These are phyloP conservation scores for Fregetta grallaria DNA, from an alignment of 2,113 vertebrate species.

Conservation along the genomic window DNA sequence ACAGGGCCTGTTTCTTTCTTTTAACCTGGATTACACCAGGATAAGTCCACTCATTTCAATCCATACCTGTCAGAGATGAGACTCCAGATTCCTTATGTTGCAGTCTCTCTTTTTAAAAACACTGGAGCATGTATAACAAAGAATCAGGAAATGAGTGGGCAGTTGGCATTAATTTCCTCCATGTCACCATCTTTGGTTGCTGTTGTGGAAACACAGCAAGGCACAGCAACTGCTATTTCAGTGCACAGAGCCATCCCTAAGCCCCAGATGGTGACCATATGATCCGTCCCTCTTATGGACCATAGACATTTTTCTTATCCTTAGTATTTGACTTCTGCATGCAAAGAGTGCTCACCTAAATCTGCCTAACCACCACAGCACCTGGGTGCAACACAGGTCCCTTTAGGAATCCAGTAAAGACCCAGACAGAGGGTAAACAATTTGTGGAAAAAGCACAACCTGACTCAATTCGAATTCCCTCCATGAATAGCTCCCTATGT, in stretches of 20 bases:
- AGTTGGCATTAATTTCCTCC: conserved; percentile 45
- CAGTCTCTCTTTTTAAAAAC: neutral
- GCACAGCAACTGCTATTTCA: conserved; percentile 14
- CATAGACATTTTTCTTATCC: neutral
- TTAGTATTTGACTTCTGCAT: conserved; percentile 6
- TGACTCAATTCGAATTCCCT: conserved; percentile 46
- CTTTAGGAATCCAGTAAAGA: conserved; percentile 44
- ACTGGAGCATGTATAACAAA: neutral
- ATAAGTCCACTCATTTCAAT: neutral
- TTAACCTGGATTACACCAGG: neutral
- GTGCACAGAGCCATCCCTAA: neutral
- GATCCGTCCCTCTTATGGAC: neutral
- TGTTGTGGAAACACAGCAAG: conserved; percentile 43
- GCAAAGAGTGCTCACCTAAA: conserved; percentile 16
- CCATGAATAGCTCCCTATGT: conserved; percentile 61
- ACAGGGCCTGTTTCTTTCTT: neutral
- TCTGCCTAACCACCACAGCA: neutral
- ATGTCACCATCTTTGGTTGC: conserved; percentile 35
- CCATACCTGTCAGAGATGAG: neutral
- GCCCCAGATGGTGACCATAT: conserved; percentile 61
- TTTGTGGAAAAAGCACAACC: conserved; percentile 51
- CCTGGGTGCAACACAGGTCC: conserved; percentile 35
- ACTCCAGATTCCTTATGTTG: neutral
- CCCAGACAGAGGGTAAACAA: conserved; percentile 55
- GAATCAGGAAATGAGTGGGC: conserved; percentile 27